These are phyloP conservation scores for Macropis europaea DNA, from an alignment of 2,888 invertebrate genomes.

Conservation along the genomic window DNA sequence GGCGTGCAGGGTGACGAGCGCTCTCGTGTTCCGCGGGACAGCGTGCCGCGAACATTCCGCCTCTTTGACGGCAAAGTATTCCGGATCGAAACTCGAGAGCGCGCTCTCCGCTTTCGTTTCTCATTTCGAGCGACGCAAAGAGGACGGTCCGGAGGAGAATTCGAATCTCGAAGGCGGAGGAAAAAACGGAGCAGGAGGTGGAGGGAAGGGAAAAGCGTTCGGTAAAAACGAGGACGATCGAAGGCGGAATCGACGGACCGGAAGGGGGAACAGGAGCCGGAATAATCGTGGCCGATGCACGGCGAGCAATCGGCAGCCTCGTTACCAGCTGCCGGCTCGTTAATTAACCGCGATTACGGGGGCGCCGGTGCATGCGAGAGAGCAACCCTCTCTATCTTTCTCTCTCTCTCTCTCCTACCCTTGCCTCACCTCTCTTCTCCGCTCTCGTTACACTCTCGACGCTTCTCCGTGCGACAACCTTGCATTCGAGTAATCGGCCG, in stretches of 20 bases:
- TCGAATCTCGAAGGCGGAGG: not conserved
- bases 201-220: conserved; percentile 9
- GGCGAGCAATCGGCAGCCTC: conserved; percentile 73
- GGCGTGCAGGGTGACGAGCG: too few relatives aligned
- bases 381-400: conserved; percentile 50
- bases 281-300: conserved; percentile 71
- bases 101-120: not conserved
- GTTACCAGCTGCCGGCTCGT: conserved; percentile 71
- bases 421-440: not conserved
- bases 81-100: not conserved
- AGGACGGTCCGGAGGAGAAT: not conserved
- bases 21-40: not conserved
- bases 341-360: conserved; percentile 76
- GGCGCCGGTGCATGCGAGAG: conserved; percentile 70
- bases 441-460: conserved; percentile 22
- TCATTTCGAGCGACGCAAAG: not conserved
- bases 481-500: conserved; percentile 43
- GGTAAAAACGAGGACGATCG: conserved; percentile 61
- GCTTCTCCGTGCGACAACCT: conserved; percentile 36
- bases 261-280: conserved; percentile 64
- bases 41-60: not conserved
- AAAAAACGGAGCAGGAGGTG: not conserved
- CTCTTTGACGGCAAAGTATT: conserved; percentile 4
- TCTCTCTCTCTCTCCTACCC: conserved; percentile 2
- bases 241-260: conserved; percentile 63